Conservation (phyloP, 2,888 invertebrate species). For the Lithophane ornitopus region DNA sequence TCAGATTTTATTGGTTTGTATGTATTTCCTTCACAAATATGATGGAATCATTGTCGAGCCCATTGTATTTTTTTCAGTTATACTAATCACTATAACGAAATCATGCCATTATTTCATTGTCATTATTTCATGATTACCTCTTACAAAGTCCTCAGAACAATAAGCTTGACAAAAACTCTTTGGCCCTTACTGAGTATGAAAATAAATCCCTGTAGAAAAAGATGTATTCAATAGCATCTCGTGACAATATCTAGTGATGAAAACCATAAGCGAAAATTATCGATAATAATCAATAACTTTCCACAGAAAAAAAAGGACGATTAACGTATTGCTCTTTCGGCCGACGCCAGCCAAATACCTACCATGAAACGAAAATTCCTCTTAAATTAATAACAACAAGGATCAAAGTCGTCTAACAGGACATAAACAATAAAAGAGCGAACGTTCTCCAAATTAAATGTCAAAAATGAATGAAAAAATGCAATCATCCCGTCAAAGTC, state of each 20-base stretch:
- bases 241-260: conserved; percentile 49
- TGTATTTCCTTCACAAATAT: neutral
- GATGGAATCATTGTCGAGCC: neutral
- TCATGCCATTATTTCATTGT: neutral
- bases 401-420: conserved; percentile 21
- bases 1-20: neutral
- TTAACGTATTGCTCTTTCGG: conserved; percentile 47
- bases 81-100: conserved; percentile 13
- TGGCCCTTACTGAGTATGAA: neutral
- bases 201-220: conserved; percentile 27
- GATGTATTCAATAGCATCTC: conserved; percentile 3
- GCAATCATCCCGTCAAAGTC: conserved; percentile 55
- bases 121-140: conserved; percentile 18
- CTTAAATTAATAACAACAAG: conserved; percentile 12
- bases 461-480: conserved; percentile 59
- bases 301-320: conserved; percentile 50
- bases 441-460: conserved; percentile 57
- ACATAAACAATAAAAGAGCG: conserved; percentile 42
- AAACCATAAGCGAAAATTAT: conserved; percentile 57
- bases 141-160: conserved; percentile 27
- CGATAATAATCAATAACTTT: conserved; percentile 64
- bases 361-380: neutral
- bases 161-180: conserved; percentile 17
- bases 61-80: conserved; percentile 2
- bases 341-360: conserved; percentile 19